Percentiles rank a stretch among this genome's conserved stretches.
Conservation (phyloP, 2,797 vertebrate genomes). For the Myripristis murdjan region DNA sequence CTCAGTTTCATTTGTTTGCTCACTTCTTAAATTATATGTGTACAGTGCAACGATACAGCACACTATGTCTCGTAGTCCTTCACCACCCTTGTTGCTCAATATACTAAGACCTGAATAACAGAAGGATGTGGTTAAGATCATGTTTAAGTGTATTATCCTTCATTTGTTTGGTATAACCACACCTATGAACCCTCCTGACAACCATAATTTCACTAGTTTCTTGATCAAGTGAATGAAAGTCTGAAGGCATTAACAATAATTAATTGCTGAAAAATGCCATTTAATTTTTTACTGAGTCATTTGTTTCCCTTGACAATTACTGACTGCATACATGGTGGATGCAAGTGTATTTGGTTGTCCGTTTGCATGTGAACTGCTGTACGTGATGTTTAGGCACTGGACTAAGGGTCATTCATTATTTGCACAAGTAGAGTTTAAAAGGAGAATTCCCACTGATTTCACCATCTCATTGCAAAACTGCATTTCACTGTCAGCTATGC, state of each 20-base stretch:
- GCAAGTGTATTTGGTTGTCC: neutral
- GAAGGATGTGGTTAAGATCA: too few relatives aligned
- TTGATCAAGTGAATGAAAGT: neutral
- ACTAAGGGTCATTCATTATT: neutral
- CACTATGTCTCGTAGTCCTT: constrained; percentile 3
- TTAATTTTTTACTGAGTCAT: neutral
- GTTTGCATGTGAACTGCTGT: neutral
- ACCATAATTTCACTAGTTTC: neutral
- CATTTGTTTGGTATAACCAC: neutral
- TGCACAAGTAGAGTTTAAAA: neutral
- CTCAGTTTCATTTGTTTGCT: constrained; percentile 34
- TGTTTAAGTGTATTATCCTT: too few relatives aligned
- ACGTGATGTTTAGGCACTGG: neutral
- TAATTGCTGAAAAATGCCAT: neutral
- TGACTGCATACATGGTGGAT: neutral
- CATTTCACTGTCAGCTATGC: neutral
- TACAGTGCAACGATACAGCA: constrained; percentile 8
- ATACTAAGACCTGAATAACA: too few relatives aligned
- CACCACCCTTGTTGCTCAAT: too few relatives aligned
- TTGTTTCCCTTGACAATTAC: neutral
- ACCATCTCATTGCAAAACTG: too few relatives aligned
- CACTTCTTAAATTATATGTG: neutral
- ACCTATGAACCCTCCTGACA: too few relatives aligned
- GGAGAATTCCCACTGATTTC: neutral
- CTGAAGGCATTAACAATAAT: too few relatives aligned